A percentile compares a stretch with the other conserved stretches of the same genome.
Evolutionary conservation across 2,888 invertebrate genomes (phyloP).

Genomic region (Bugula neritina): DNA sequence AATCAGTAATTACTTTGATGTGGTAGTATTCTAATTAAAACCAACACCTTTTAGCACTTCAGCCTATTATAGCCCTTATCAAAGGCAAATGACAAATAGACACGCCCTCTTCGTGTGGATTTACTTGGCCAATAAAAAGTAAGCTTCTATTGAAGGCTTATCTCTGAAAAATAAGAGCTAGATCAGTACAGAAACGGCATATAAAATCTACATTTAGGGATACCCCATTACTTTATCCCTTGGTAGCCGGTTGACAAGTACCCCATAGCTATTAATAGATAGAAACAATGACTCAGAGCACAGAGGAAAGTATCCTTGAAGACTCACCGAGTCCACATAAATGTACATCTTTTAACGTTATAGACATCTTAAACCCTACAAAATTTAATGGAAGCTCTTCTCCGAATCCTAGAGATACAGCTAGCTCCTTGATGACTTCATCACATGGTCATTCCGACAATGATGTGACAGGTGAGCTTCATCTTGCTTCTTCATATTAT

Average conservation of each 20-base stretch:
- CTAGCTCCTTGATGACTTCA: neutral
- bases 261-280: too few species aligned
- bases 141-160: too few species aligned
- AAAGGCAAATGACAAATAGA: neutral
- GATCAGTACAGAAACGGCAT: too few species aligned
- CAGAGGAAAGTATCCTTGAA: neutral
- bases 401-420: neutral
- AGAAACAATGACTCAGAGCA: conserved; percentile 1
- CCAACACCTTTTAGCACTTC: conserved; percentile 17
- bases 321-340: neutral
- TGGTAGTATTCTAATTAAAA: conserved; percentile 16
- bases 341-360: conserved; percentile 14
- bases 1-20: conserved; percentile 14
- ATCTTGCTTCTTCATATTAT: too few species aligned
- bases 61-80: neutral
- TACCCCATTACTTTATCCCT: too few species aligned
- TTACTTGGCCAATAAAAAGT: too few species aligned
- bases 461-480: conserved; percentile 1
- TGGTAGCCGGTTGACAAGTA: too few species aligned
- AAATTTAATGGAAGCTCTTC: conserved; percentile 17
- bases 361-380: conserved; percentile 19
- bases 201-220: too few species aligned
- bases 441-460: conserved; percentile 6
- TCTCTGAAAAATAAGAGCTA: too few species aligned
- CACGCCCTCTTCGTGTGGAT: too few species aligned